Percentiles rank a stretch among this genome's conserved stretches.
These are phyloP conservation scores for Polypedilum vanderplanki DNA, from an alignment of 1,140 invertebrate genomes.

Conservation along the genomic window DNA sequence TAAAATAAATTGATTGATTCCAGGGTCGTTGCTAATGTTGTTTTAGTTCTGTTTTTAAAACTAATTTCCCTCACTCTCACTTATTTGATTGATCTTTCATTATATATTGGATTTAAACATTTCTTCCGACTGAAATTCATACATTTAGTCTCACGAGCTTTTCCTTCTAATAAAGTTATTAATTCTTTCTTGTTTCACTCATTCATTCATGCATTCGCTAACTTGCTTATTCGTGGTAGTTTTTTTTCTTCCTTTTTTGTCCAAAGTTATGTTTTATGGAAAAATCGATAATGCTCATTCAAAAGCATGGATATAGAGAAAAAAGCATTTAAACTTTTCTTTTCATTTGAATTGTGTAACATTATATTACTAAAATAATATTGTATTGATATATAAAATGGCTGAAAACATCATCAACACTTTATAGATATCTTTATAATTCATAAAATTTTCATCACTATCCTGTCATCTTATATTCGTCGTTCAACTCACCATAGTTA, in stretches of 20 bases:
- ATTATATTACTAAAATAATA: no score
- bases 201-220: not conserved
- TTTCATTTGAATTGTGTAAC: no score
- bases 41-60: not conserved
- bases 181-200: not conserved
- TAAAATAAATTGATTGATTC: constrained; percentile 13
- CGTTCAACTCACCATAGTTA: no score
- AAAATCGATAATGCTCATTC: constrained; percentile 26
- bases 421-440: no score
- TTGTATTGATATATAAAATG: no score
- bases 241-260: not conserved
- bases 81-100: not conserved
- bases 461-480: no score
- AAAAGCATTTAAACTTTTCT: not conserved
- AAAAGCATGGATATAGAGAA: constrained; percentile 21
- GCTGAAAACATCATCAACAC: no score
- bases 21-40: not conserved
- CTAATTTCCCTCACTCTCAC: constrained; percentile 7
- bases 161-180: not conserved
- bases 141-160: no score
- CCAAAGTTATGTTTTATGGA: constrained; percentile 15
- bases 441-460: no score
- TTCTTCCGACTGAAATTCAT: not conserved
- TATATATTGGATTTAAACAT: not conserved
- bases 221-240: not conserved